These are phyloP conservation scores for Diploscapter pachys DNA, from an alignment of 1,140 invertebrate species.

Conservation along the genomic window DNA sequence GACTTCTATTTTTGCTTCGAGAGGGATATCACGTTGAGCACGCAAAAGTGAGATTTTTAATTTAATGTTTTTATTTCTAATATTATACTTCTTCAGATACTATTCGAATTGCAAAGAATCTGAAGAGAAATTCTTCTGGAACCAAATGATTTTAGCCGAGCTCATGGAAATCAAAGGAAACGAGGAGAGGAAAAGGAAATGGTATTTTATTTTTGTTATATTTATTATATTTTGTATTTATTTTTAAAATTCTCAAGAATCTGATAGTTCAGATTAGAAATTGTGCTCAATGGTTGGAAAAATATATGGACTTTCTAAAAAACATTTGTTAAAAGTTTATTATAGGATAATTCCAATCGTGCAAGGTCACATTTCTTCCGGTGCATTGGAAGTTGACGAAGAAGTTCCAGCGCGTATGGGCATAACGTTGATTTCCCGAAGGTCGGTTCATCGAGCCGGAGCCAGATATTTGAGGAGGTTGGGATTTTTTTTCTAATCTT, in stretches of 20 bases:
- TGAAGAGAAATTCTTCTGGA: conserved; percentile 38
- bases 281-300: neutral
- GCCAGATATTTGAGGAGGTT: conserved; percentile 77
- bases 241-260: neutral
- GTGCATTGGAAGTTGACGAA: conserved; percentile 29
- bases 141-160: conserved; percentile 24
- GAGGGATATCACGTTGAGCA: conserved; percentile 44
- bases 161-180: neutral
- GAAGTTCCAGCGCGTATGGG: conserved; percentile 17
- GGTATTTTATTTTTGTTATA: neutral
- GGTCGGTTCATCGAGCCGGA: conserved; percentile 50
- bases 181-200: conserved; percentile 16
- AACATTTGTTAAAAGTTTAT: conserved; percentile 9
- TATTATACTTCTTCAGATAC: neutral
- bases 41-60: conserved; percentile 39
- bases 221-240: neutral
- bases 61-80: neutral
- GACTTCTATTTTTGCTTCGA: conserved; percentile 48
- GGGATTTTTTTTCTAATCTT: neutral
- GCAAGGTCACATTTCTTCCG: conserved; percentile 46
- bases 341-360: conserved; percentile 48
- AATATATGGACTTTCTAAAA: neutral
- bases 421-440: conserved; percentile 51
- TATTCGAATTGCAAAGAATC: neutral
- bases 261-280: neutral